phyloP scores from a whole-genome alignment of 2,888 invertebrate genomes.

The Chymomyza fuscimana region DNA sequence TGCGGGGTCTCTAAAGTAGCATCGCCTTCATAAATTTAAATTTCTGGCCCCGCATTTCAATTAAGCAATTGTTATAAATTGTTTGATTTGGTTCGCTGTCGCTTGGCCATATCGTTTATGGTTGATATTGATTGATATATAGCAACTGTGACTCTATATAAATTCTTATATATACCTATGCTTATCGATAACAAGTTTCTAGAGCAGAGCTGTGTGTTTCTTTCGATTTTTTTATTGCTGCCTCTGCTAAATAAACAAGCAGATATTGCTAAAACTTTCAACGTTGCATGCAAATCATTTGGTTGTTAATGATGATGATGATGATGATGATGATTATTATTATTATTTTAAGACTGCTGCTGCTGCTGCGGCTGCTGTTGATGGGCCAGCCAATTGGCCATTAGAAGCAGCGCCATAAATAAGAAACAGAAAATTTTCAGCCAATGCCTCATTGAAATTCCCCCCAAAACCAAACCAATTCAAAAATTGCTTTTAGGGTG shows the following conservation, averaged over 20 bases:
- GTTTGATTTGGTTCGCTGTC: constrained; percentile 38
- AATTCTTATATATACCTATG: constrained; percentile 2
- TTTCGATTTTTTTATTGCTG: background rate
- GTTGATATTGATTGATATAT: constrained; percentile 62
- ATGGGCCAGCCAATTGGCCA: constrained; percentile 57
- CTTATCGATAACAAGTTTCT: constrained; percentile 53
- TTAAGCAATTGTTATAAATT: constrained; percentile 71
- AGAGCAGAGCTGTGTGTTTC: background rate
- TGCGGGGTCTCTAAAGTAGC: constrained; percentile 13
- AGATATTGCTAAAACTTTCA: background rate
- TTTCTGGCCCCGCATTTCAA: constrained; percentile 59
- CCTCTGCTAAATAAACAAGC: background rate
- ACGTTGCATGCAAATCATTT: background rate
- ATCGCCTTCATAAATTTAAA: constrained; percentile 65
- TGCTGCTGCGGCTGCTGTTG: background rate
- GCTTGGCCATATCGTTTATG: constrained; percentile 37
- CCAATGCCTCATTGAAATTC: constrained; percentile 68
- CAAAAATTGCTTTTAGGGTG: background rate
- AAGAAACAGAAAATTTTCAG: constrained; percentile 39
- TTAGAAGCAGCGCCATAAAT: constrained; percentile 69
- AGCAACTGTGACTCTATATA: constrained; percentile 19
- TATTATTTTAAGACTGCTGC: constrained; percentile 28
- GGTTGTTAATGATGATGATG: background rate
- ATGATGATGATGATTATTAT: constrained; percentile 36
- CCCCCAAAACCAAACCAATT: constrained; percentile 29